A percentile compares a stretch with the other conserved stretches of the same genome.
Conservation (phyloP, 2,113 vertebrate species). For the Sorex fumeus region DNA sequence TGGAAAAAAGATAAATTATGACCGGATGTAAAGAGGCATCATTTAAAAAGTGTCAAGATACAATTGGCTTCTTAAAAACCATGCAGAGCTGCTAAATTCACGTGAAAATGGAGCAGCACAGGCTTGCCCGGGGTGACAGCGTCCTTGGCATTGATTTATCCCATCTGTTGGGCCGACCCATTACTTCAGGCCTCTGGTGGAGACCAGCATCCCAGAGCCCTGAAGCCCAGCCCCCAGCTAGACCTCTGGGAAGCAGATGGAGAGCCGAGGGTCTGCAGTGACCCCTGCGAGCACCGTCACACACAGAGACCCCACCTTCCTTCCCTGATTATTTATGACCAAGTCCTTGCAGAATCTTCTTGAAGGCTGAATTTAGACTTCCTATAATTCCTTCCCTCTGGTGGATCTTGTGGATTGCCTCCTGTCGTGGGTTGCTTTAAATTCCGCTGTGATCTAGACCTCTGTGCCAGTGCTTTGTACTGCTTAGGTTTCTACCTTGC, state of each 20-base stretch:
- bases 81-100: slow-evolving; percentile 79
- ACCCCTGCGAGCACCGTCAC: neutral
- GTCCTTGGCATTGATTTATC: slow-evolving; percentile 82
- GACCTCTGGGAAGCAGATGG: neutral
- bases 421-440: neutral
- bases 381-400: neutral
- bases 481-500: neutral
- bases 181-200: slow-evolving; percentile 54
- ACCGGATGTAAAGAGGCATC: slow-evolving; percentile 78
- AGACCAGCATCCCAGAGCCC: neutral
- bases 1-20: slow-evolving; percentile 81
- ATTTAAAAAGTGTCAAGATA: slow-evolving; percentile 83
- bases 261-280: neutral
- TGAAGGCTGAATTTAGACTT: neutral
- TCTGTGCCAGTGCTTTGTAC: neutral
- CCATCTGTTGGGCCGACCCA: slow-evolving; percentile 56
- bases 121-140: slow-evolving; percentile 72
- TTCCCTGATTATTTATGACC: neutral
- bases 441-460: neutral
- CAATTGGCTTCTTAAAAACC: slow-evolving; percentile 84
- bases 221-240: neutral
- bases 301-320: fast-evolving
- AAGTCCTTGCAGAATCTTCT: neutral
- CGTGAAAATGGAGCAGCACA: slow-evolving; percentile 75
- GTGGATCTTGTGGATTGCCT: neutral